These are phyloP conservation scores for Galeopterus variegatus DNA, from an alignment of 2,113 vertebrate genomes.

Conservation along the genomic window DNA sequence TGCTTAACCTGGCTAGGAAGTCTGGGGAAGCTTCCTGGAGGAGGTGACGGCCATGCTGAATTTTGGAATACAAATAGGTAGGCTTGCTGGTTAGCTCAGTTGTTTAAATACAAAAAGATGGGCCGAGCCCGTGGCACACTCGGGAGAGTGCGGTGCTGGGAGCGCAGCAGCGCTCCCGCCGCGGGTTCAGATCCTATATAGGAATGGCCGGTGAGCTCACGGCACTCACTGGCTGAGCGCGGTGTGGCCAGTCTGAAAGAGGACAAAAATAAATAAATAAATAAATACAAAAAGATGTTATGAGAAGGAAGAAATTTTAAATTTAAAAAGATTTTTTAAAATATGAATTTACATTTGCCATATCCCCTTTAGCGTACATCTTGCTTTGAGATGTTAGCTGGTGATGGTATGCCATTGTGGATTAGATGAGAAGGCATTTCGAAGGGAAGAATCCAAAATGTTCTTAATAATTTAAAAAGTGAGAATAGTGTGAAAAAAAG, in stretches of 20 bases:
- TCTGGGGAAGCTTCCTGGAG: neutral
- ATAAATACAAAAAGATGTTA: neutral
- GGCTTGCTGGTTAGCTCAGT: too few species aligned
- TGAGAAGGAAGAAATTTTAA: neutral
- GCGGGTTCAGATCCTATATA: too few species aligned
- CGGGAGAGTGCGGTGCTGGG: too few species aligned
- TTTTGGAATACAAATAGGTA: neutral
- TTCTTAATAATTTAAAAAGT: neutral
- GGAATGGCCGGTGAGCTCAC: too few species aligned
- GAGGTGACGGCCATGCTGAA: neutral
- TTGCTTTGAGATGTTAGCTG: neutral
- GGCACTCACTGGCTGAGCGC: too few species aligned
- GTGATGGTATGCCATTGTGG: too few species aligned
- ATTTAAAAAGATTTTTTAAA: neutral
- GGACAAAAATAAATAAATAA: too few species aligned
- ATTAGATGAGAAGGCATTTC: neutral
- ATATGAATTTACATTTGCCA: neutral
- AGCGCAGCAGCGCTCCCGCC: too few species aligned
- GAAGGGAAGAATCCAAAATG: neutral
- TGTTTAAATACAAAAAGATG: neutral
- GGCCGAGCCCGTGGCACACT: too few species aligned
- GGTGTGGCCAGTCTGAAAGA: too few species aligned
- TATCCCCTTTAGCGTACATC: neutral
- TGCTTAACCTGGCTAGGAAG: neutral
- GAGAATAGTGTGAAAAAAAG: neutral